Percentiles rank a stretch among this genome's conserved stretches.
These are phyloP conservation scores for Tadarida brasiliensis DNA, from an alignment of 2,797 vertebrate species.

Conservation along the genomic window DNA sequence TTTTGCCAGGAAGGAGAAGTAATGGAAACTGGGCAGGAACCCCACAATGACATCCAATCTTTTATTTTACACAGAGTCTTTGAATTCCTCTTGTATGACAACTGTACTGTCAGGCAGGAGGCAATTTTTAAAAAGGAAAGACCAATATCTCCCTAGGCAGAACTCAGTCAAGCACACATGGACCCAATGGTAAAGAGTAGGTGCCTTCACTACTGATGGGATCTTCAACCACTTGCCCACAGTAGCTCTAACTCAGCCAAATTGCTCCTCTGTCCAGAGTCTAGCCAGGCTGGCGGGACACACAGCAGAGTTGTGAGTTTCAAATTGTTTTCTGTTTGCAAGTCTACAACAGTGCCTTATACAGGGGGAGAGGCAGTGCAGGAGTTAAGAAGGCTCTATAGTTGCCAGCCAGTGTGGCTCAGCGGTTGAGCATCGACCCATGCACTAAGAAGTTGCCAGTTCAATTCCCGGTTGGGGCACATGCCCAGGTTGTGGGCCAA, in stretches of 20 bases:
- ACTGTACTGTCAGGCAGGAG: neutral
- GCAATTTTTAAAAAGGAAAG: constrained; percentile 19
- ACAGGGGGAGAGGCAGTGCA: neutral
- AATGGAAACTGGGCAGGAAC: neutral
- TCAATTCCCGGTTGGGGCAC: too few relatives aligned
- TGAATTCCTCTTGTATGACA: neutral
- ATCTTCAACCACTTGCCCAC: neutral
- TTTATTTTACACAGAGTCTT: constrained; percentile 1
- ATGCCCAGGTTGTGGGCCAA: too few relatives aligned
- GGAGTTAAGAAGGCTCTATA: neutral
- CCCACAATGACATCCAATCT: neutral
- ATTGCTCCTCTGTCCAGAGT: neutral
- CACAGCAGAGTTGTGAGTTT: neutral
- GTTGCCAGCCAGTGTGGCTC: neutral
- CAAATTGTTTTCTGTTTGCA: neutral
- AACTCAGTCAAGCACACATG: neutral
- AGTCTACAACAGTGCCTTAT: neutral
- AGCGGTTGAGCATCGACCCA: too few relatives aligned
- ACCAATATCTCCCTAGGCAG: neutral
- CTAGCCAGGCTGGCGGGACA: neutral
- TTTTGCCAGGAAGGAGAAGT: neutral
- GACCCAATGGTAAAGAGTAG: neutral
- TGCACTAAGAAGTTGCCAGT: too few relatives aligned
- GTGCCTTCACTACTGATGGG: neutral
- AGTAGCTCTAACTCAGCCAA: neutral